A percentile compares a stretch with the other conserved stretches of the same genome.
phyloP scores from a whole-genome alignment of 2,888 invertebrate genomes.

The Cynaeus angustus region DNA sequence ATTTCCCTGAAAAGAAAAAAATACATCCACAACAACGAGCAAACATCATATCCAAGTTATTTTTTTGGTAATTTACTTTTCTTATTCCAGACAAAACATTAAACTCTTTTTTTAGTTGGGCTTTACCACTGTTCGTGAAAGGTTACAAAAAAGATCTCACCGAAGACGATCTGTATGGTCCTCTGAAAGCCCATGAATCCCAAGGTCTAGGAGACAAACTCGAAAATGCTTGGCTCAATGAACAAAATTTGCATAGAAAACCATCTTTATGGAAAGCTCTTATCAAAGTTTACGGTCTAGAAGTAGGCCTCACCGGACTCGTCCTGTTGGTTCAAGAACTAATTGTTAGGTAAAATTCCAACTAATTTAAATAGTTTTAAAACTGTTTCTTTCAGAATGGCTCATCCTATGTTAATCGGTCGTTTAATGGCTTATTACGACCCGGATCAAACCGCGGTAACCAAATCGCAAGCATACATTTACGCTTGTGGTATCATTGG shows the following conservation, averaged over 20 bases:
- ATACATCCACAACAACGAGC: slow-evolving; percentile 18
- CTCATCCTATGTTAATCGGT: slow-evolving; percentile 58
- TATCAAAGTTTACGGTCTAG: slow-evolving; percentile 61
- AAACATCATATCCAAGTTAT: slow-evolving; percentile 23
- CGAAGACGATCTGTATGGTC: slow-evolving; percentile 72
- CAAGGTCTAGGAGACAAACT: slow-evolving; percentile 70
- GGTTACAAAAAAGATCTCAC: slow-evolving; percentile 72
- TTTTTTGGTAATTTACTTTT: slow-evolving; percentile 15
- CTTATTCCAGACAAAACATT: neutral
- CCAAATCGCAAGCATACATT: slow-evolving; percentile 78
- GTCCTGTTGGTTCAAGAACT: slow-evolving; percentile 62
- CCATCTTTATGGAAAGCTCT: slow-evolving; percentile 62
- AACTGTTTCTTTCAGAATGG: slow-evolving; percentile 56
- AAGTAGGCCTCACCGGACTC: slow-evolving; percentile 60
- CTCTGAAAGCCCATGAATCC: slow-evolving; percentile 71
- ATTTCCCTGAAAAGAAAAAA: slow-evolving; percentile 4
- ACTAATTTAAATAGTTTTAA: neutral
- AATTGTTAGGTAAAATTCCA: slow-evolving; percentile 59
- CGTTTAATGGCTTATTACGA: slow-evolving; percentile 77
- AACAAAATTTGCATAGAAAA: slow-evolving; percentile 57
- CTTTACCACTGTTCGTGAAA: slow-evolving; percentile 72
- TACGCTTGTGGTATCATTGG: slow-evolving; percentile 84
- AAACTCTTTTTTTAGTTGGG: slow-evolving; percentile 69
- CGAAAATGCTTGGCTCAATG: slow-evolving; percentile 65
- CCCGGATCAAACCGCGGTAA: slow-evolving; percentile 68